Evolutionary conservation across 2,797 vertebrate species (phyloP), one percentile per base, ranked within the genome.

Genomic region (Cuniculus paca): DNA sequence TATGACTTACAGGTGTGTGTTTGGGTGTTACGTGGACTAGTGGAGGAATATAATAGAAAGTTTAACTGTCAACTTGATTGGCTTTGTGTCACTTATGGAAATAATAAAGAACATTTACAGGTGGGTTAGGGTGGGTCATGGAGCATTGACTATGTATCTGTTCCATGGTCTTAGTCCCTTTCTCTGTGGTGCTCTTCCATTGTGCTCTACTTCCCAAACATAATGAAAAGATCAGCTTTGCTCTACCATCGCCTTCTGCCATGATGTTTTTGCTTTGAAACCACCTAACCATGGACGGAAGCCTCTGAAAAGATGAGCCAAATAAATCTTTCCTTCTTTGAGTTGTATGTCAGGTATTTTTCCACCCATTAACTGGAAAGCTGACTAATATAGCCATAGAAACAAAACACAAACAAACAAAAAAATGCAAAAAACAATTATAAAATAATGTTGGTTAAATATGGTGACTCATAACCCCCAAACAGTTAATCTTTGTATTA

Each of bases 361-460:
- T 45, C 36, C 39, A 39, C 24, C 22, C 12, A 72, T 24, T 39
- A 48, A 16, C 24, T 7, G 14, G 24, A 75, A 48, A 16, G 12
- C 26, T 74, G 39, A 42, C 10, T 42, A 75, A 75, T 28, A 75
- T 16, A 75, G 97, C 95, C 75, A 96, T 48, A 93, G 98, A 82
- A 98, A 96, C 92, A 98, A 98, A 74, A 50, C 36, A 91, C 17
- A 79, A n/a, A 36, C 2, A 42, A 54, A 56, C 14, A 95, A 56
- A 98, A 98, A 86, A 97, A 98, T 96, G 97, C 98, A 94, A 99
- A 99, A 98, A 98, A 97, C 81, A 97, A 97, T 96, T 99, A 98
- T 95, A 99, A 99, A 98, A 99, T 98, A 98, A 98, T 98, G 74
- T 99, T 99, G 96, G 99, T 99, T 92, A 99, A 99, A 98, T 99